Base-by-base conservation (phyloP, 1,140 invertebrate species). In the Cyclina sinensis region DNA sequence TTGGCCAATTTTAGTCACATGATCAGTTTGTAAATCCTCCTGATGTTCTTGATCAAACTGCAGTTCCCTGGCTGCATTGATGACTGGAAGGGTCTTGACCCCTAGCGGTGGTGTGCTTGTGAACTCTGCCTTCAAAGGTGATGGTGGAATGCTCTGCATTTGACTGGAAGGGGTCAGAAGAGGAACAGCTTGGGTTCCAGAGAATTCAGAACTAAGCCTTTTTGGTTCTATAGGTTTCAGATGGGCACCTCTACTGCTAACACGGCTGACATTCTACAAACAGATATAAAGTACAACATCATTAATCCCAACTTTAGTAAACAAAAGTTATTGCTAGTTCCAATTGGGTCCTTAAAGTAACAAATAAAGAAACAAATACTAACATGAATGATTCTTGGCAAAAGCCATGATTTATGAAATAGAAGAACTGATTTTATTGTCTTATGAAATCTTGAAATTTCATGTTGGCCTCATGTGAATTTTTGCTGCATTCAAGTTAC, bases 61-160 rank as follows among this genome's bases (percentile, higher is more conserved):
- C 1, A 92, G 59, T 80, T 93, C 92, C 27, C 91, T 81, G 48
- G 84, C 89, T 65, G 91, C 89, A 27, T 82, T 78, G 30, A 84
- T 59, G 0, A 92, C 78, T n/a, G 92, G 91, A 27, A 79, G 86
- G 18, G 92, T 86, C 80, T 91, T 92, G 16, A 90, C 83, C 14
- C 91, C 91, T 54, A 86, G 37, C 14, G 92, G 94, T 18, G 93
- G 93, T 39, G 93, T 90, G 32, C 89, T 73, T 2, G 92, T 94
- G 74, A 94, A 94, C 68, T 94, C 92, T 5, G 87, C 57, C 48
- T 91, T 91, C 24, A 93, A 70, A 4, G 94, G 94, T 0, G 94
- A 94, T 0, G 90, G 91, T 16, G 92, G 92, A 12, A 92, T 85
- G 54, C 90, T 91, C 18, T 59, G 59, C n/a, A 76, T 76, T 24